Conservation (phyloP, 92 coral and sea anemone genomes). For the Isaurus tuberculatus region DNA sequence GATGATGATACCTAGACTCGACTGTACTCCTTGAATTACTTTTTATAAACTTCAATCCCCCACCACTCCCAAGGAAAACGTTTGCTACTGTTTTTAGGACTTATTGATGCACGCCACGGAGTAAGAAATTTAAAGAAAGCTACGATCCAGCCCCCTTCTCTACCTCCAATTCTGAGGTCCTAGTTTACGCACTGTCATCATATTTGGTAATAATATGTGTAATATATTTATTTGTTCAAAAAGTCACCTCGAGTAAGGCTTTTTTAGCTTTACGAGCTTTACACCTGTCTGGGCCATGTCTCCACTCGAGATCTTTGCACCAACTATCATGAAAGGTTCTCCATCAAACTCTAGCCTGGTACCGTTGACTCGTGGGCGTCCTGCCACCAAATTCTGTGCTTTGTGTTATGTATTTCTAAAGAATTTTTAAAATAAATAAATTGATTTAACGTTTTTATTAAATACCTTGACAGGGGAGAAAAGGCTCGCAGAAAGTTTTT, state of each 20-base stretch:
- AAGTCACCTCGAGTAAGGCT: not conserved
- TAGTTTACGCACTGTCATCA: not conserved
- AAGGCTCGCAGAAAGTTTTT: not conserved
- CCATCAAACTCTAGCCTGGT: slow-evolving; percentile 26
- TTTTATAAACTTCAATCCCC: not conserved
- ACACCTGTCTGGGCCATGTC: slow-evolving; percentile 35
- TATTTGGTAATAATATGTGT: not conserved
- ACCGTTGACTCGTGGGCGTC: slow-evolving; percentile 19
- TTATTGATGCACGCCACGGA: not conserved
- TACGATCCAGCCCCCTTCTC: not conserved
- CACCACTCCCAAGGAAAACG: not conserved
- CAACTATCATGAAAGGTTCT: slow-evolving; percentile 28
- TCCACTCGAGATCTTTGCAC: slow-evolving; percentile 40
- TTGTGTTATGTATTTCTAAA: not conserved
- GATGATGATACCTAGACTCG: not conserved
- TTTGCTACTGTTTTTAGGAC: not conserved
- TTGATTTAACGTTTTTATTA: not conserved
- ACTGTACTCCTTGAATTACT: not conserved
- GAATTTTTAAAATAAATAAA: not conserved
- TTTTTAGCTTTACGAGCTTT: slow-evolving; percentile 36
- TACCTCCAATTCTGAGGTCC: not conserved
- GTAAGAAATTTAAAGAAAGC: not conserved
- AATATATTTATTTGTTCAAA: not conserved
- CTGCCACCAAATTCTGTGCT: slow-evolving; percentile 30
- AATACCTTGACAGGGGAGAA: not conserved